phyloP scores from a whole-genome alignment of 2,113 vertebrate species.

The Cercopithecus mona region DNA sequence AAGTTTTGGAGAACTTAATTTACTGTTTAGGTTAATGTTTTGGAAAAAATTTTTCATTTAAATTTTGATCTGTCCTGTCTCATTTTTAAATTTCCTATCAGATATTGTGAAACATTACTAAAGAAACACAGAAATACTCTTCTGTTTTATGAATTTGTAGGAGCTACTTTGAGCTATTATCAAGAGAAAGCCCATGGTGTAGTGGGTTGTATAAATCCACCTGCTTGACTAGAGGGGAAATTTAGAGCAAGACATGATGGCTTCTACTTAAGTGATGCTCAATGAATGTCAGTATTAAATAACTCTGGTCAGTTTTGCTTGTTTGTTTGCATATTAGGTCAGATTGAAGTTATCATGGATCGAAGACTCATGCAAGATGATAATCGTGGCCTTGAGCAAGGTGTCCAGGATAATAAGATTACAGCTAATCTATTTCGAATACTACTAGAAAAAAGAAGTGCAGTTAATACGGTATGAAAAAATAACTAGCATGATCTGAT shows the following conservation, averaged over 20 bases:
- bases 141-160: neutral
- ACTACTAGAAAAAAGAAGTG: constrained; percentile 88
- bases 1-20: constrained; percentile 21
- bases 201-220: rapidly evolving
- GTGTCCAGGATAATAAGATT: constrained; percentile 95
- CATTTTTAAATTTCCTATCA: neutral
- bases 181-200: neutral
- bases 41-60: neutral
- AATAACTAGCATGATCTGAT: neutral
- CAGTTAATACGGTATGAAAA: constrained; percentile 83
- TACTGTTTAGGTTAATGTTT: neutral
- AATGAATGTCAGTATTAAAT: neutral
- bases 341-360: constrained; percentile 95
- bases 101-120: neutral
- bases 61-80: neutral
- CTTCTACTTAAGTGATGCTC: neutral
- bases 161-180: neutral
- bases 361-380: constrained; percentile 96
- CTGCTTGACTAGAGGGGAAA: neutral
- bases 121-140: neutral
- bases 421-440: constrained; percentile 91
- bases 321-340: constrained; percentile 84
- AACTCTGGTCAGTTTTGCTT: neutral
- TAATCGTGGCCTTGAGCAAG: constrained; percentile 96
- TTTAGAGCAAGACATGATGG: neutral